Conservation (phyloP, 23 tunicate species). For the Diplosoma virens region DNA sequence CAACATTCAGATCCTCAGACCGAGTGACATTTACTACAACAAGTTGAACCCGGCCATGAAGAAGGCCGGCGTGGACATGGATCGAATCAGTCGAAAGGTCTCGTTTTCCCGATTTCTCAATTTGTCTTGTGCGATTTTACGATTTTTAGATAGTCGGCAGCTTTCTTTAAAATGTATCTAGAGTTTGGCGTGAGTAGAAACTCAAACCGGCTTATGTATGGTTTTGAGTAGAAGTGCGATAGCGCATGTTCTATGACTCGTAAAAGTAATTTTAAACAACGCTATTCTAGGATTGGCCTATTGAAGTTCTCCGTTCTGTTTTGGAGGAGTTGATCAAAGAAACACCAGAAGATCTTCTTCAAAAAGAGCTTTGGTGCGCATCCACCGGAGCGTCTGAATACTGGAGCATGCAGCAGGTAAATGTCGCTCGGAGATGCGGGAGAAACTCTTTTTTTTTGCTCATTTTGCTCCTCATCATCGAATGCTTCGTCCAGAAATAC, state of each 20-base stretch:
- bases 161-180: no score
- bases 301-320: conserved; percentile 65
- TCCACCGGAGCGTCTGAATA: conserved; percentile 80
- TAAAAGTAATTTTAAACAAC: no score
- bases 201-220: no score
- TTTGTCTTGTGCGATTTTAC: not conserved
- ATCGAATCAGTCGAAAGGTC: conserved; percentile 81
- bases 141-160: no score
- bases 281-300: conserved; percentile 91
- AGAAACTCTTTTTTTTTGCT: no score
- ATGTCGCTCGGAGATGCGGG: no score
- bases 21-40: conserved; percentile 92
- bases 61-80: conserved; percentile 83
- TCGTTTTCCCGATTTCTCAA: not conserved
- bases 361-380: conserved; percentile 96
- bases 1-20: conserved; percentile 61
- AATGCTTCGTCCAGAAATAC: conserved; percentile 52
- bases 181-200: no score
- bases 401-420: conserved; percentile 89
- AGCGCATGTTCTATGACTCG: no score
- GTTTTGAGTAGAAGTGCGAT: no score
- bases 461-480: no score
- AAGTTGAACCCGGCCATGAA: conserved; percentile 89
- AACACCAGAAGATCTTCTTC: conserved; percentile 90
- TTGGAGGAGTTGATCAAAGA: conserved; percentile 68